Percentiles rank a stretch among this genome's conserved stretches.
These are phyloP conservation scores for Conops quadrifasciatus DNA, from an alignment of 2,888 invertebrate genomes.

Conservation along the genomic window DNA sequence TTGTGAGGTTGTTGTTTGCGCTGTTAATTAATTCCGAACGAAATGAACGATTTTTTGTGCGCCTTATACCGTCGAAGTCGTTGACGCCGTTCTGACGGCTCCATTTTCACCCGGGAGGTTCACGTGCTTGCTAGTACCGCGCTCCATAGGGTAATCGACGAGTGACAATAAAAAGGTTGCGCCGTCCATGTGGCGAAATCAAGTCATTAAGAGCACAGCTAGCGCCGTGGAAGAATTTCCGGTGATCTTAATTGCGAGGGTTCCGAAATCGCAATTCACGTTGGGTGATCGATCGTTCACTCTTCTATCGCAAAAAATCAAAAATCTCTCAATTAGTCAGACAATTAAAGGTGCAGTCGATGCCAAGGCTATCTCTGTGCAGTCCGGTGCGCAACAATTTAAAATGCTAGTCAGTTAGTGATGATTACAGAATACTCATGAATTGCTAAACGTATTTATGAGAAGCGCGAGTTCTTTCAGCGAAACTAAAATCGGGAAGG, in stretches of 20 bases:
- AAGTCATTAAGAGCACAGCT: conserved; percentile 54
- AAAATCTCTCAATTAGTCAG: conserved; percentile 65
- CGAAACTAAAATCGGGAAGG: too few relatives aligned
- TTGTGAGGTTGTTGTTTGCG: conserved; percentile 49
- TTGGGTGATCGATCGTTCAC: conserved; percentile 15
- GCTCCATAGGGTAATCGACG: conserved; percentile 51
- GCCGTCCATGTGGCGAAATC: conserved; percentile 47
- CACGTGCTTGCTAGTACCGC: conserved; percentile 14
- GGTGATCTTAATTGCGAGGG: conserved; percentile 35
- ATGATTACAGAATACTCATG: conserved; percentile 31
- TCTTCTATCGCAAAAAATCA: conserved; percentile 45
- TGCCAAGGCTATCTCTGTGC: conserved; percentile 5
- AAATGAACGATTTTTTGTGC: conserved; percentile 49
- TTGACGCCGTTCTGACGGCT: conserved; percentile 48
- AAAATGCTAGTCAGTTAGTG: conserved; percentile 33
- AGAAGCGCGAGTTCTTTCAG: neutral
- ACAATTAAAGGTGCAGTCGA: conserved; percentile 63
- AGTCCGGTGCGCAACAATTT: conserved; percentile 42
- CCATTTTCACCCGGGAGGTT: conserved; percentile 30
- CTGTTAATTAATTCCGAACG: conserved; percentile 61
- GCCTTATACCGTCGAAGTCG: conserved; percentile 35
- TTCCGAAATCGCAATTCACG: conserved; percentile 19
- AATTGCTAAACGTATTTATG: conserved; percentile 29
- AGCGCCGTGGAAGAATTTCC: conserved; percentile 53
- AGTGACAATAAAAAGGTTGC: conserved; percentile 43